Percentiles rank a stretch among this genome's conserved stretches.
These are phyloP conservation scores for Pelagia noctiluca DNA, from an alignment of 30 jellyfish, hydroid and myxozoan genomes.

Conservation along the genomic window DNA sequence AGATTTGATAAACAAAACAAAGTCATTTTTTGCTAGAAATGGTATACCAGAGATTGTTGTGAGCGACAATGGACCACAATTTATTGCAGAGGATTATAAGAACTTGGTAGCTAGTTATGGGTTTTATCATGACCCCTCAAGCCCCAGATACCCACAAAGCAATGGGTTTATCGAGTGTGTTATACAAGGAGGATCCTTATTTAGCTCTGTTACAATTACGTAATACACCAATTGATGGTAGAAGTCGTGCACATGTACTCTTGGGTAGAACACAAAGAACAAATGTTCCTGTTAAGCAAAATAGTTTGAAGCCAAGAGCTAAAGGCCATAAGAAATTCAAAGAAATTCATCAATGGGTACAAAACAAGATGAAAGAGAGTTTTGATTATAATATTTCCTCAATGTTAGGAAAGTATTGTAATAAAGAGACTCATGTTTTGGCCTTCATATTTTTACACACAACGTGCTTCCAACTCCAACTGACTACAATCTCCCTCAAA, in stretches of 20 bases:
- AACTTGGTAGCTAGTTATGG: constrained; percentile 33
- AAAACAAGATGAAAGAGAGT: neutral
- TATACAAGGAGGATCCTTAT: constrained; percentile 36
- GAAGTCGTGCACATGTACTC: constrained; percentile 34
- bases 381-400: too few species aligned
- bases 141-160: constrained; percentile 46
- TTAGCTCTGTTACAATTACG: constrained; percentile 37
- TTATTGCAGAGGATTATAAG: constrained; percentile 17
- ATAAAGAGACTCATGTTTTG: too few species aligned
- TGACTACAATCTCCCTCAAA: too few species aligned
- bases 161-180: constrained; percentile 56
- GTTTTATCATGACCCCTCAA: constrained; percentile 31
- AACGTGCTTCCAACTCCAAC: too few species aligned
- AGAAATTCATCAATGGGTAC: too few species aligned
- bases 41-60: constrained; percentile 55
- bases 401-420: too few species aligned
- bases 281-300: constrained; percentile 15
- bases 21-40: constrained; percentile 16
- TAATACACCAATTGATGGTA: constrained; percentile 30
- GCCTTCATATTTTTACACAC: too few species aligned
- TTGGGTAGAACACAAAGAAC: constrained; percentile 20
- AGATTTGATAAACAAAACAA: constrained; percentile 39
- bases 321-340: constrained; percentile 15
- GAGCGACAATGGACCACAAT: constrained; percentile 63
- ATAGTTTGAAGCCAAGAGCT: neutral